Conservation (phyloP, 2,113 vertebrate species). For the Casuarius casuarius region DNA sequence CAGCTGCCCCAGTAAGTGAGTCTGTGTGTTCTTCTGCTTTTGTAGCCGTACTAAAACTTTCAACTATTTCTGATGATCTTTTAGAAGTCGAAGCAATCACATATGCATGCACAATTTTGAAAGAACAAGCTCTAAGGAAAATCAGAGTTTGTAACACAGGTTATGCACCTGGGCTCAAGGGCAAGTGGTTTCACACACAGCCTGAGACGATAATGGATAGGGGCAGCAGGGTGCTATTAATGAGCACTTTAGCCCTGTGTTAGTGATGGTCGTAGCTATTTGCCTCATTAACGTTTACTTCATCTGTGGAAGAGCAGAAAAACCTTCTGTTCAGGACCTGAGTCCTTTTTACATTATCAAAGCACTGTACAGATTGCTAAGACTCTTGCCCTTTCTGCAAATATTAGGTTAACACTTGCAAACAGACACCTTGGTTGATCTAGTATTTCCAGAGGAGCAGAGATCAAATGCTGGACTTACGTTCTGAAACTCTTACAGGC, state of each 20-base stretch:
- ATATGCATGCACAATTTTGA: neutral
- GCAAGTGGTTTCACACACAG: neutral
- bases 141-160: neutral
- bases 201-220: neutral
- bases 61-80: neutral
- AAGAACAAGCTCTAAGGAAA: neutral
- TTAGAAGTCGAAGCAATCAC: neutral
- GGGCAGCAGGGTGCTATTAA: neutral
- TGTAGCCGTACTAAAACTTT: neutral
- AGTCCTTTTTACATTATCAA: neutral
- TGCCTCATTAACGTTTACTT: neutral
- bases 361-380: neutral
- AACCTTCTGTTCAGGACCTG: neutral
- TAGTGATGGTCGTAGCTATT: neutral
- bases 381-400: neutral
- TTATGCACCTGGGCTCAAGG: neutral
- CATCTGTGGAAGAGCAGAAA: neutral
- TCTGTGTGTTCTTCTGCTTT: neutral
- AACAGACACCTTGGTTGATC: neutral
- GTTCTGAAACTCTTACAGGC: neutral
- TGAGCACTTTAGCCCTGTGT: fast-evolving
- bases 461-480: neutral
- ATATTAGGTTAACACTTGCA: neutral
- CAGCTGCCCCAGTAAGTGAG: fast-evolving
- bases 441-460: neutral